These are phyloP conservation scores for Australoheros scitulus DNA, from an alignment of 2,113 vertebrate species.

Conservation along the genomic window DNA sequence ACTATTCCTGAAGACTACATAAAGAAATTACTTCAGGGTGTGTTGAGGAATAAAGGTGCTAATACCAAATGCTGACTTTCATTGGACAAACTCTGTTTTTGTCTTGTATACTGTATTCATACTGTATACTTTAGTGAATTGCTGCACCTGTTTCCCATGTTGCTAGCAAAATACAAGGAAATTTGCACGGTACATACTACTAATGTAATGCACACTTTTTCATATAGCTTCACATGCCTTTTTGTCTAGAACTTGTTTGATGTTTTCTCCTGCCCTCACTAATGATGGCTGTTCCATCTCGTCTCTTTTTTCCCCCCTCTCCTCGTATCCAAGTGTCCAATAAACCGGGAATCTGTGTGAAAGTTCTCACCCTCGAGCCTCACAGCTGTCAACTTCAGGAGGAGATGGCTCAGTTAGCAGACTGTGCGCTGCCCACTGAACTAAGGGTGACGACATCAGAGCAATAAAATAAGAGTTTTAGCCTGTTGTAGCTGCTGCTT, in stretches of 20 bases:
- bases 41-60: not conserved
- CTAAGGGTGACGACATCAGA: constrained; percentile 81
- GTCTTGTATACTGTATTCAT: not conserved
- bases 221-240: not conserved
- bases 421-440: constrained; percentile 89
- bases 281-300: not conserved
- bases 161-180: not conserved
- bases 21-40: not conserved
- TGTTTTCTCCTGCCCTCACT: not conserved
- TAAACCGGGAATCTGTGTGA: constrained; percentile 95
- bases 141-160: not conserved
- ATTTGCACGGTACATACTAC: not conserved
- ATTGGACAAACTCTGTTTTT: not conserved
- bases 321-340: constrained; percentile 83
- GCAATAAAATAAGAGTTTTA: not conserved
- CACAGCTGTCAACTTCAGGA: constrained; percentile 87
- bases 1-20: not conserved
- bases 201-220: not conserved
- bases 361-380: constrained; percentile 92
- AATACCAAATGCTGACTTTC: not conserved
- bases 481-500: not conserved
- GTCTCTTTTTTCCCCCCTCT: not conserved
- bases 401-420: constrained; percentile 90
- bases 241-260: not conserved
- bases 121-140: not conserved